Evolutionary conservation across 1,140 invertebrate genomes (phyloP), one percentile per base, ranked within the genome.

Genomic region (Zophobas morio): DNA sequence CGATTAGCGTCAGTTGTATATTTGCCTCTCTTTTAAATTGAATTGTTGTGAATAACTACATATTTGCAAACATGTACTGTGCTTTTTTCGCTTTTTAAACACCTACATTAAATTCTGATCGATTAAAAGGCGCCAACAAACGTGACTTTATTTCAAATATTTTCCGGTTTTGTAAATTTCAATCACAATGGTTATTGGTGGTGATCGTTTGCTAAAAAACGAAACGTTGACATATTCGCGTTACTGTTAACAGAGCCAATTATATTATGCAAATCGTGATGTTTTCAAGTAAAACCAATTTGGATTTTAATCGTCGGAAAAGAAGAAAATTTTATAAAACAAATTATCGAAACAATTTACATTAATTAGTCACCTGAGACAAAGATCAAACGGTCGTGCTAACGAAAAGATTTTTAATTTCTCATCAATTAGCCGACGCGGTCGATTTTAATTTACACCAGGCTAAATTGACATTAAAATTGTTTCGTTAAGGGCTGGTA

Each of bases 191-290:
- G 6, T 54, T 2, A 54, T 34, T 34, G 53, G 53, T 4, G 53
- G 35, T 4, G 35, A 34, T 54, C 32, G 35, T 37, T 36, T 42
- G 60, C 33, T 66, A 42, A 42, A 57, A 57, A 42, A 66, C 33
- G 60, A 42, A 66, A 66, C 60, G 60, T 40, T 42, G 39, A 66
- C 60, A 66, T 66, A 66, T 66, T 66, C 37, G 71, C 54, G 37
- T 40, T 73, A 73, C 37, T 73, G 56, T 20, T 39, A 73, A 73
- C 71, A 73, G 56, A 73, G 8, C 71, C 71, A 73, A 73, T 73
- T 73, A 73, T 73, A 42, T 73, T 49, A 73, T 73, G 71, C 71
- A 73, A 73, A 73, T 73, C 34, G 37, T 32, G 60, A 6, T 56
- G 49, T 73, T 71, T 73, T 53, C 6, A 6, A 56, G 56, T 37